phyloP scores from a whole-genome alignment of 2,888 invertebrate genomes.

The Platycheirus rosarum region DNA sequence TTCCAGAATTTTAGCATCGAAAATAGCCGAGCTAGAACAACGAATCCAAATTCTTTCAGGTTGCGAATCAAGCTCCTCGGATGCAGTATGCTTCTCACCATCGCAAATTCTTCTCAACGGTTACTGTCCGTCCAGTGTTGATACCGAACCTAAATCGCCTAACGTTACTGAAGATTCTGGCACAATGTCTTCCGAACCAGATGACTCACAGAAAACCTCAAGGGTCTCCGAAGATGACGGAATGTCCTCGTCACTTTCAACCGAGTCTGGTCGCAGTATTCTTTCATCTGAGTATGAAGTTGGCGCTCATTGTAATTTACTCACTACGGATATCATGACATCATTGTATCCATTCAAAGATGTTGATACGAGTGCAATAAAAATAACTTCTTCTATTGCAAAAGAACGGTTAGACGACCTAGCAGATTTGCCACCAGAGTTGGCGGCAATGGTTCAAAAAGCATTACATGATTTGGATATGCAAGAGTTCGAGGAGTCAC shows the following conservation, averaged over 20 bases:
- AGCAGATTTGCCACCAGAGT: slow-evolving; percentile 84
- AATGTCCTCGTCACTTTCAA: slow-evolving; percentile 79
- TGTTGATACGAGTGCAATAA: slow-evolving; percentile 41
- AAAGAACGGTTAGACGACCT: slow-evolving; percentile 82
- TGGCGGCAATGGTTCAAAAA: slow-evolving; percentile 86
- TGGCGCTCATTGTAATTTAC: slow-evolving; percentile 75
- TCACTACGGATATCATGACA: slow-evolving; percentile 76
- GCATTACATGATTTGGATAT: slow-evolving; percentile 82
- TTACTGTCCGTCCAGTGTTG: slow-evolving; percentile 84
- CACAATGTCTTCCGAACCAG: slow-evolving; percentile 78
- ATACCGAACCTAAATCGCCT: slow-evolving; percentile 80
- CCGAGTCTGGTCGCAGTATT: slow-evolving; percentile 80
- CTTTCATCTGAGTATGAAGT: slow-evolving; percentile 81
- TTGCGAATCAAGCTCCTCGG: slow-evolving; percentile 74
- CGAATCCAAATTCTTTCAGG: slow-evolving; percentile 87
- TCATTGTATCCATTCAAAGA: slow-evolving; percentile 77
- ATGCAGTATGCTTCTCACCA: slow-evolving; percentile 78
- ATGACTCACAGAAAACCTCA: slow-evolving; percentile 77
- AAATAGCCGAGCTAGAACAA: slow-evolving; percentile 92
- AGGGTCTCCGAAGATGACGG: slow-evolving; percentile 80
- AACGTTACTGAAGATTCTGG: slow-evolving; percentile 82
- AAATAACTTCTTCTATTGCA: slow-evolving; percentile 79
- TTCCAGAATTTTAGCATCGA: slow-evolving; percentile 89
- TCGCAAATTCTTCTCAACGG: slow-evolving; percentile 87
- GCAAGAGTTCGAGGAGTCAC: slow-evolving; percentile 79